These are phyloP conservation scores for Pogonus chalceus DNA, from an alignment of 1,140 invertebrate genomes.

Conservation along the genomic window DNA sequence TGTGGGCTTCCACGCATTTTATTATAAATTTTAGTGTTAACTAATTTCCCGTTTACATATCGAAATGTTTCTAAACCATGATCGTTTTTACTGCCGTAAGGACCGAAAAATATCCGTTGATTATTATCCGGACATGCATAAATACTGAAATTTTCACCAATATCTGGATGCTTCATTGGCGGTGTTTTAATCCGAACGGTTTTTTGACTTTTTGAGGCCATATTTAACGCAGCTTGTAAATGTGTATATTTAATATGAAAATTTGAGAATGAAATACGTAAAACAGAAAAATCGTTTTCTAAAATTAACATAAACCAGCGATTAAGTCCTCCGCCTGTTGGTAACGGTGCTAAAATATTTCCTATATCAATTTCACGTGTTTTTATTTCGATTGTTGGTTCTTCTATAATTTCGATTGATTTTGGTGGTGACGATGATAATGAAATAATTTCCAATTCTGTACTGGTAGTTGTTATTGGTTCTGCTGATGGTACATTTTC, in stretches of 20 bases:
- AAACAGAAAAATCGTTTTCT: constrained; percentile 22
- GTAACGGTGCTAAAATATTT: constrained; percentile 16
- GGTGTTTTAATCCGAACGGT: constrained; percentile 19
- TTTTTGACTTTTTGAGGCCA: constrained; percentile 16
- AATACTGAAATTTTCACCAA: constrained; percentile 20
- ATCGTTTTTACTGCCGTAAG: constrained; percentile 17
- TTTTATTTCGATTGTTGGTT: constrained; percentile 4
- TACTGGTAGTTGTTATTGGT: neutral
- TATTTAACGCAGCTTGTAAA: constrained; percentile 17
- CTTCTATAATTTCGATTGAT: too few relatives aligned
- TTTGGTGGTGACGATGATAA: neutral
- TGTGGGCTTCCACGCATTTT: constrained; percentile 14
- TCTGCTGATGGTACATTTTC: neutral
- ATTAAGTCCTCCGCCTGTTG: constrained; percentile 14
- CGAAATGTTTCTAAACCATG: constrained; percentile 22
- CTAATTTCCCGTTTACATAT: constrained; percentile 20
- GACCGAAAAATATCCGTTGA: constrained; percentile 25
- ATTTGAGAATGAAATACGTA: constrained; percentile 18
- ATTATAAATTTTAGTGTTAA: constrained; percentile 19
- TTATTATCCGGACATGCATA: constrained; percentile 20
- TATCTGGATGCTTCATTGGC: constrained; percentile 13
- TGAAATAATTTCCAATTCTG: neutral
- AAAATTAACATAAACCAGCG: constrained; percentile 26
- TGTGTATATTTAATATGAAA: constrained; percentile 27
- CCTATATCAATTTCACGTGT: neutral